A percentile compares a stretch with the other conserved stretches of the same genome.
phyloP scores from a whole-genome alignment of 2,113 vertebrate species.

The Bettongia penicillata region DNA sequence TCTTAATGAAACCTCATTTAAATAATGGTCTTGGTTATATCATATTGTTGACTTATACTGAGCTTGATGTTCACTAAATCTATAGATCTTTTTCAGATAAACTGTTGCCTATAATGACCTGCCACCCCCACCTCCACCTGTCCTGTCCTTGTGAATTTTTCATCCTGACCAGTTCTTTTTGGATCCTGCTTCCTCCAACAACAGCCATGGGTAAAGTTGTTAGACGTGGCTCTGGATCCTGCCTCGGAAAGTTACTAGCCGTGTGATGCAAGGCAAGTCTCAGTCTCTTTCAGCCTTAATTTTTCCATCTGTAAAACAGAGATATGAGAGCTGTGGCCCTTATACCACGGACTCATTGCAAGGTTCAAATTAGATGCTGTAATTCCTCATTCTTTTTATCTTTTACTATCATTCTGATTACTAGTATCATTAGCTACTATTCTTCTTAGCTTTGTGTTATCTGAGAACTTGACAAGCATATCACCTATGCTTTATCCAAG shows the following conservation, averaged over 20 bases:
- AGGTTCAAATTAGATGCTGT: background rate
- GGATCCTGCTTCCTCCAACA: background rate
- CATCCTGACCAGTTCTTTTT: background rate
- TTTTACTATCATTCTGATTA: background rate
- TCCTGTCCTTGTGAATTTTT: background rate
- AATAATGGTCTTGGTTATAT: background rate
- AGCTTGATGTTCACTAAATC: background rate
- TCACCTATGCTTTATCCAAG: background rate
- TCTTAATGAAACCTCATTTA: background rate
- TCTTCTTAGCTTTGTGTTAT: background rate
- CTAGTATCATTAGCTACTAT: background rate
- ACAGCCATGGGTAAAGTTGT: background rate
- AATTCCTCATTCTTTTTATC: background rate
- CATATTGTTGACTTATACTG: background rate
- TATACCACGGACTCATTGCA: background rate
- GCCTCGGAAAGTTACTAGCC: too few relatives aligned
- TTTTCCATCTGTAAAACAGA: background rate
- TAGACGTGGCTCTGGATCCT: background rate
- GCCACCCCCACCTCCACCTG: background rate
- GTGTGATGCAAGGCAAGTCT: background rate
- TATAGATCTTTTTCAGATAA: background rate
- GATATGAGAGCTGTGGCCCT: background rate
- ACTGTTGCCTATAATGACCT: too few relatives aligned
- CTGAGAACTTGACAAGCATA: background rate
- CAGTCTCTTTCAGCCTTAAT: background rate